Conservation (phyloP, 2,113 vertebrate genomes). For the Hepsetus odoe region DNA sequence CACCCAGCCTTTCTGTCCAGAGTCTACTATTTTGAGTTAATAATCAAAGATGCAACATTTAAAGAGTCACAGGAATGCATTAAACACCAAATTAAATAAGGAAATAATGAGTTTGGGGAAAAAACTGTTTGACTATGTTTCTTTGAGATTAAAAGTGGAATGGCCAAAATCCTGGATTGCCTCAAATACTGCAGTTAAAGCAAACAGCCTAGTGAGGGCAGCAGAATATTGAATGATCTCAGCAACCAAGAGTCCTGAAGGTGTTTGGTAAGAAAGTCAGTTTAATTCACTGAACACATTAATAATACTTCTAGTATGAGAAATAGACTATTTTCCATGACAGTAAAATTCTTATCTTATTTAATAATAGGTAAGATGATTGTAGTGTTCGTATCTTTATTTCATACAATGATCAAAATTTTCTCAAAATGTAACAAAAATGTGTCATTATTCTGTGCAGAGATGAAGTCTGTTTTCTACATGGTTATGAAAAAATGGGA, state of each 20-base stretch:
- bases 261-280: neutral
- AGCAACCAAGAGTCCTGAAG: neutral
- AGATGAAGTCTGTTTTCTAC: no score
- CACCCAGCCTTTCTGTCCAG: neutral
- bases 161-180: neutral
- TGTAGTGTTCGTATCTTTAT: neutral
- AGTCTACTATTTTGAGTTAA: neutral
- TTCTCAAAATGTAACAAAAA: no score
- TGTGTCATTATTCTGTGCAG: no score
- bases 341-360: no score
- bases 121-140: neutral
- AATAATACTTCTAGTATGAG: neutral
- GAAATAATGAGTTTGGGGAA: neutral
- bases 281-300: neutral
- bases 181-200: neutral
- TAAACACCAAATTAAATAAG: neutral
- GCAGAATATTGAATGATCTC: constrained; percentile 38
- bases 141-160: no score
- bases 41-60: no score
- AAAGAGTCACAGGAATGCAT: no score
- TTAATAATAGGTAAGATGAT: neutral
- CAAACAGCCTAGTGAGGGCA: constrained; percentile 62
- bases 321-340: neutral
- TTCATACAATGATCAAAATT: no score
- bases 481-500: no score